Base-by-base conservation (phyloP, 2,888 invertebrate genomes). In the Tanytarsus gracilentus region DNA sequence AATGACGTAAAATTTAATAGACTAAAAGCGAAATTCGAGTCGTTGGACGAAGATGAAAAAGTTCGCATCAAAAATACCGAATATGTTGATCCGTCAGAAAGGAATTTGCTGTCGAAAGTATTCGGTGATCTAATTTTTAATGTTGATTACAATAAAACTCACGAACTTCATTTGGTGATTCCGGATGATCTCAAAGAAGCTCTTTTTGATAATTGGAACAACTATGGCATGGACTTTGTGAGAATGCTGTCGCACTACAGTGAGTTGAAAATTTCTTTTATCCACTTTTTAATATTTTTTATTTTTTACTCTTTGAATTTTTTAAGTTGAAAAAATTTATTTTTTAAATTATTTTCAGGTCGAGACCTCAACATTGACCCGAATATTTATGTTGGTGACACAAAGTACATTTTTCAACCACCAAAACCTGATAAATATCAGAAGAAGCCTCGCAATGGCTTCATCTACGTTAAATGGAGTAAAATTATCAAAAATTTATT, bases 171-270 rank as follows among this genome's bases (percentile, higher is more conserved):
- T 62, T 69, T 73, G 63, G 70, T 73, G 8, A 70, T 74, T 62
- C 74, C 74, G 5, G 68, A 70, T 62, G 64, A 66, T 27, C 69
- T 72, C 1, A 70, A 70, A 50, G 63, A 66, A 61, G 69, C 70
- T 6, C 67, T 74, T 26, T 74, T 73, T 61, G 62, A 64, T 2
- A 68, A 67, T 27, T 74, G 74, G 74, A 69, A 69, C 49, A 67
- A 70, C 4, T 66, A 68, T 40, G 48, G 23, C 11, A 23, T 39
- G n/a, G 18, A 26, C 4, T 26, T 55, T 14, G 4, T 55, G 6
- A 6, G 9, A 9, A 4, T 55, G 1, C 11, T 55, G 9, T 26
- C 3, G n/a, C 39, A 55, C 11, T 55, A 40, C 25, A 40, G 55
- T 55, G 25, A 33, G 26, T 4, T 33, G 14, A 50, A 50, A 23